phyloP scores from a whole-genome alignment of 1,140 invertebrate genomes.

The Drosophila setifemur region DNA sequence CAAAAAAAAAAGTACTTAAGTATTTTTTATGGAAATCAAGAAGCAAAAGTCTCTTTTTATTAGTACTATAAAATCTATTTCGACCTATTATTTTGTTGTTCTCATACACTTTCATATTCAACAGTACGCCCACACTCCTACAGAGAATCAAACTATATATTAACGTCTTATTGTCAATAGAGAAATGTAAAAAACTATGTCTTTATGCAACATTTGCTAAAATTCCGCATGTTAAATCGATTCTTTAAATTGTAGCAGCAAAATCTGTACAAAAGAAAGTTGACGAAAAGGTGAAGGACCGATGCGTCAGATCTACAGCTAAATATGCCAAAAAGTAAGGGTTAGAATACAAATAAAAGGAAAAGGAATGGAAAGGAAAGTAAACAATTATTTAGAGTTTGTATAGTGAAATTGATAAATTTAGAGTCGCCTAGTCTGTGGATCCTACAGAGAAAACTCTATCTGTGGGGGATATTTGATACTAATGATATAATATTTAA shows the following conservation, averaged over 20 bases:
- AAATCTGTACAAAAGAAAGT: conserved; percentile 62
- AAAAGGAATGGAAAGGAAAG: conserved; percentile 30
- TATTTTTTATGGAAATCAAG: conserved; percentile 39
- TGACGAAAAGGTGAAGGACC: conserved; percentile 24
- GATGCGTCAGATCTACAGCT: conserved; percentile 78
- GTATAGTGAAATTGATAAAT: conserved; percentile 62
- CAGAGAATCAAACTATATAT: conserved; percentile 28
- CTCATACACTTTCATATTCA: not conserved
- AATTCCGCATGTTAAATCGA: conserved; percentile 48
- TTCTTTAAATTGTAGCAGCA: conserved; percentile 53
- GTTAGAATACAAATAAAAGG: conserved; percentile 21
- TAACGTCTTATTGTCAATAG: conserved; percentile 19
- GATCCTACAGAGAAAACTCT: conserved; percentile 23
- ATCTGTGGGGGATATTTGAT: conserved; percentile 64
- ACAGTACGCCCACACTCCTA: conserved; percentile 5
- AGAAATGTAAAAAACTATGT: conserved; percentile 11
- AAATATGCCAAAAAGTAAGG: conserved; percentile 75
- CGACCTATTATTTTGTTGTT: conserved; percentile 36
- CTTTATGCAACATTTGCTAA: conserved; percentile 46
- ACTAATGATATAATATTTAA: conserved; percentile 71
- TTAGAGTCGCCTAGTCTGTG: conserved; percentile 69
- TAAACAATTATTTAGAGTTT: conserved; percentile 78
- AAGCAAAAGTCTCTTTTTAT: conserved; percentile 29
- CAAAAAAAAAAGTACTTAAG: too few relatives aligned
- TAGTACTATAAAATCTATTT: conserved; percentile 48